Evolutionary conservation across 1,140 invertebrate species (phyloP).

Genomic region (Nomia melanderi): DNA sequence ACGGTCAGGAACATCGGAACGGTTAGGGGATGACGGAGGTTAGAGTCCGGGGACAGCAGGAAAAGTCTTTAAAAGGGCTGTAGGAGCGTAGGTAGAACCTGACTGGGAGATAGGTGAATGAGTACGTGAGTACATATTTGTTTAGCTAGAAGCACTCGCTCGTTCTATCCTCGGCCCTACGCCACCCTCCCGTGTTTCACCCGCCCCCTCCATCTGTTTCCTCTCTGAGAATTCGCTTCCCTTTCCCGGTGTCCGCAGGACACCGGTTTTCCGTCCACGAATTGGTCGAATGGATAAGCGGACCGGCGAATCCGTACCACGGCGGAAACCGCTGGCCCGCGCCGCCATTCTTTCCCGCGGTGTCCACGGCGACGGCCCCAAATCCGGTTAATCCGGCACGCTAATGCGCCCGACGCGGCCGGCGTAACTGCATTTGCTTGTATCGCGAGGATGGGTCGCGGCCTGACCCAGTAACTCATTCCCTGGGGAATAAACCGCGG

Average conservation of each 20-base stretch:
- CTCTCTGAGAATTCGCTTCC: slow-evolving; percentile 23
- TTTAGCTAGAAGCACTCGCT: slow-evolving; percentile 79
- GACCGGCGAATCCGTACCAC: slow-evolving; percentile 60
- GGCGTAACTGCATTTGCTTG: slow-evolving; percentile 13
- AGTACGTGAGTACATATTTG: slow-evolving; percentile 81
- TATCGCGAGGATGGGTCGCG: not conserved
- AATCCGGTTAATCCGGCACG: slow-evolving; percentile 50
- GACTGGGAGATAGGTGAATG: slow-evolving; percentile 78
- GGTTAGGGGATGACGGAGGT: slow-evolving; percentile 18
- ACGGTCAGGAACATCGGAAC: slow-evolving; percentile 8
- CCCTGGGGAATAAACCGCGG: not conserved
- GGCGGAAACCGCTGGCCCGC: slow-evolving; percentile 57
- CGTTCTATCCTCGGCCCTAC: slow-evolving; percentile 59
- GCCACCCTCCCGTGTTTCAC: slow-evolving; percentile 29
- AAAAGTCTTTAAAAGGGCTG: slow-evolving; percentile 79
- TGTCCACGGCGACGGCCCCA: not conserved
- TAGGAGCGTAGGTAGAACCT: slow-evolving; percentile 68
- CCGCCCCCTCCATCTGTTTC: slow-evolving; percentile 8
- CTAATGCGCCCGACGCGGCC: slow-evolving; percentile 45
- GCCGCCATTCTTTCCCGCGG: not conserved
- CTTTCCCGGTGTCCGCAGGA: slow-evolving; percentile 18
- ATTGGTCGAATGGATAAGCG: slow-evolving; percentile 70
- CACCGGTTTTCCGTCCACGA: slow-evolving; percentile 45
- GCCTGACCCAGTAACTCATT: slow-evolving; percentile 5
- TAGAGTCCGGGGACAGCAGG: slow-evolving; percentile 58